Conservation (phyloP, 2,888 invertebrate species). For the Molorchus minor region DNA sequence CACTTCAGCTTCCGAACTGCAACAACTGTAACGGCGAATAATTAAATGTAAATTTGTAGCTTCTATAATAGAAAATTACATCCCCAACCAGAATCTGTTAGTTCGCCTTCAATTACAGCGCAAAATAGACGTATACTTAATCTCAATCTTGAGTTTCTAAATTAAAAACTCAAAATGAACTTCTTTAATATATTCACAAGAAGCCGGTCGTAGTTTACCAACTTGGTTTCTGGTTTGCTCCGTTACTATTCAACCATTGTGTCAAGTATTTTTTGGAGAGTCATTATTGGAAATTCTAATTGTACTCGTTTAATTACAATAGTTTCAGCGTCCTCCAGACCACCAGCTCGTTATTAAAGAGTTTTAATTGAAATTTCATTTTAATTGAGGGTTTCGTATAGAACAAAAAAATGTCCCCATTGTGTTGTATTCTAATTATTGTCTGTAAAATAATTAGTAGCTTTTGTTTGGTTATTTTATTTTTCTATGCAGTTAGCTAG, state of each 20-base stretch:
- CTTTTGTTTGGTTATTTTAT: constrained; percentile 9
- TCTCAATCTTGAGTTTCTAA: constrained; percentile 32
- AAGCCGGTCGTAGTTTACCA: constrained; percentile 24
- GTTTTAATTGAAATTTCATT: constrained; percentile 27
- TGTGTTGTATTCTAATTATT: constrained; percentile 17
- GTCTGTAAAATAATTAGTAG: constrained; percentile 16
- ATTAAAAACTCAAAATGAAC: constrained; percentile 41
- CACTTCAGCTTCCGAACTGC: too few relatives aligned
- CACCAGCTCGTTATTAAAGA: constrained; percentile 29
- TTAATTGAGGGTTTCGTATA: constrained; percentile 17
- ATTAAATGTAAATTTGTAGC: constrained; percentile 11
- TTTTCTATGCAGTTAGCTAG: background rate
- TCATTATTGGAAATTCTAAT: constrained; percentile 46
- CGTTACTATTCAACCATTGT: constrained; percentile 33
- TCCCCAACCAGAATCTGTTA: constrained; percentile 26
- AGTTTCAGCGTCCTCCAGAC: constrained; percentile 37
- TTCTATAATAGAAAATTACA: constrained; percentile 24
- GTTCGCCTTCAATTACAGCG: constrained; percentile 37
- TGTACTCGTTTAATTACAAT: constrained; percentile 45
- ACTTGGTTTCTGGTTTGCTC: constrained; percentile 24
- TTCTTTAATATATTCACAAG: constrained; percentile 42
- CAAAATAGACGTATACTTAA: constrained; percentile 40
- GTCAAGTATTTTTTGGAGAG: constrained; percentile 38
- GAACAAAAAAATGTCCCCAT: constrained; percentile 6
- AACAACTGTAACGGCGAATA: background rate